Percentiles rank a stretch among this genome's conserved stretches.
These are phyloP conservation scores for Cherax quadricarinatus DNA, from an alignment of 1,140 invertebrate species.

Conservation along the genomic window DNA sequence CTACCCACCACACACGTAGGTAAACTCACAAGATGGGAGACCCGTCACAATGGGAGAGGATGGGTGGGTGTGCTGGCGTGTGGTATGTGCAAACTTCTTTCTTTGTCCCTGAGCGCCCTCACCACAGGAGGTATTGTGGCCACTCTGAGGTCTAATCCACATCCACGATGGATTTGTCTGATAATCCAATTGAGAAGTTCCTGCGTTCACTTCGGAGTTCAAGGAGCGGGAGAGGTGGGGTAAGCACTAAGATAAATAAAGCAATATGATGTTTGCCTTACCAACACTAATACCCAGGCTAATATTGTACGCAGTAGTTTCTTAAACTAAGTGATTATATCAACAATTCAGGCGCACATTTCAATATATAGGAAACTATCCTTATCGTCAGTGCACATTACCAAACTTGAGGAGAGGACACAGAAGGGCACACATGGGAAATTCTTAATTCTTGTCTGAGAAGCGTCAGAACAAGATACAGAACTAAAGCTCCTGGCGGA, in stretches of 20 bases:
- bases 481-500: too few relatives aligned
- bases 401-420: too few relatives aligned
- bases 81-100: conserved; percentile 17
- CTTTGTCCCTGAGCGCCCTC: not conserved
- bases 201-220: not conserved
- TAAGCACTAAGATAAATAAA: not conserved
- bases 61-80: not conserved
- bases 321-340: too few relatives aligned
- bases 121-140: not conserved
- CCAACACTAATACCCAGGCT: not conserved
- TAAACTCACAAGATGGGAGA: not conserved
- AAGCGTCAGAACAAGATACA: too few relatives aligned
- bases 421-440: too few relatives aligned
- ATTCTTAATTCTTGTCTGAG: too few relatives aligned
- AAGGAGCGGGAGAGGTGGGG: not conserved
- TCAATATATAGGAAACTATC: too few relatives aligned
- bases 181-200: conserved; percentile 21
- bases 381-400: too few relatives aligned
- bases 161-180: conserved; percentile 21
- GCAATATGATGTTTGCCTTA: not conserved
- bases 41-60: not conserved
- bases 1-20: not conserved
- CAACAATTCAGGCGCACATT: too few relatives aligned
- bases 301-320: too few relatives aligned
- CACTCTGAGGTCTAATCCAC: conserved; percentile 20